Percentiles rank a stretch among this genome's conserved stretches.
These are phyloP conservation scores for Uromys caudimaculatus DNA, from an alignment of 2,797 vertebrate species.

Conservation along the genomic window DNA sequence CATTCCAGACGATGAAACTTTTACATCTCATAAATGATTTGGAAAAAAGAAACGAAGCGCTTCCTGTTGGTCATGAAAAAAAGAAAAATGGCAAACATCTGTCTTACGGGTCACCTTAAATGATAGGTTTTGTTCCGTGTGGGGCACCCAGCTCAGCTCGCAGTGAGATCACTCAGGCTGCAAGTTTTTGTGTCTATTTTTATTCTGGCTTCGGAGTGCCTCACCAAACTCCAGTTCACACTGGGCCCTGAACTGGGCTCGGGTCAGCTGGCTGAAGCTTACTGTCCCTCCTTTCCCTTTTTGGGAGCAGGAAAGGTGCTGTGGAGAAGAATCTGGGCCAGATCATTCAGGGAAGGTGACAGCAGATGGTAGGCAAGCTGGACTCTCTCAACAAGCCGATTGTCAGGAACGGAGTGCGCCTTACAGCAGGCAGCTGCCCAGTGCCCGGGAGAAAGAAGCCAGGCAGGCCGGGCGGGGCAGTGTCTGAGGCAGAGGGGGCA, in stretches of 20 bases:
- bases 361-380: slow-evolving; percentile 72
- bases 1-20: neutral
- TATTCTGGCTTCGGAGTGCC: slow-evolving; percentile 82
- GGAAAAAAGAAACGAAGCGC: neutral
- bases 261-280: slow-evolving; percentile 64
- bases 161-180: slow-evolving; percentile 63
- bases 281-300: slow-evolving; percentile 79
- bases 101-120: neutral
- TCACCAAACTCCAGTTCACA: slow-evolving; percentile 44
- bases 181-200: slow-evolving; percentile 85
- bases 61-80: neutral
- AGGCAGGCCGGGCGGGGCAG: slow-evolving; percentile 60
- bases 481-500: slow-evolving; percentile 49
- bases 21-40: slow-evolving; percentile 14
- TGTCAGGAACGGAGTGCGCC: slow-evolving; percentile 79
- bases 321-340: slow-evolving; percentile 41
- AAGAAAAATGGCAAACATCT: neutral
- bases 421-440: slow-evolving; percentile 86
- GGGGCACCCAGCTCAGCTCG: slow-evolving; percentile 75
- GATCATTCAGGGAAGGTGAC: slow-evolving; percentile 64
- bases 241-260: slow-evolving; percentile 60
- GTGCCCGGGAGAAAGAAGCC: slow-evolving; percentile 76
- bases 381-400: slow-evolving; percentile 54
- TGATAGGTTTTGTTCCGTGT: slow-evolving; percentile 54
- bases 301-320: slow-evolving; percentile 80